A percentile compares a stretch with the other conserved stretches of the same genome.
Evolutionary conservation across 2,888 invertebrate species (phyloP).

Genomic region (Xanthia togata): DNA sequence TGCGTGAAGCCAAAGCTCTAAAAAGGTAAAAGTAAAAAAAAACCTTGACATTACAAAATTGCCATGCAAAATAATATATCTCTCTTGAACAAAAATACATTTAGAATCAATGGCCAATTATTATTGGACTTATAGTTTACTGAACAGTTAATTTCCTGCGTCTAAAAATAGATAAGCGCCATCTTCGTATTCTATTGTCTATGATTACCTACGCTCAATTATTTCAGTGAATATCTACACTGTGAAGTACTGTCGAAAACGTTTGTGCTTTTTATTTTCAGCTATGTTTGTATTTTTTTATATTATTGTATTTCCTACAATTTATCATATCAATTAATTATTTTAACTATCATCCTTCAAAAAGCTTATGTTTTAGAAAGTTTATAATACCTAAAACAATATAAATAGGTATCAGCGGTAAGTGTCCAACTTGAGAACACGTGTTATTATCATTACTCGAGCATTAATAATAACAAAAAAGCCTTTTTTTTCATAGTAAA

Average conservation of each 20-base stretch:
- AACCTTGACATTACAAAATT: background rate
- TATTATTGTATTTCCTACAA: background rate
- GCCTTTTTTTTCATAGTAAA: no score
- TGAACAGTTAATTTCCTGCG: slow-evolving; percentile 50
- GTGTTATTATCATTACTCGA: background rate
- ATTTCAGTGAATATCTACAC: slow-evolving; percentile 17
- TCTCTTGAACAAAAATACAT: background rate
- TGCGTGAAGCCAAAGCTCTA: background rate
- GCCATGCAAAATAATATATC: no score
- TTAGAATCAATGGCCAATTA: slow-evolving; percentile 23
- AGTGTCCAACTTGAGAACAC: background rate
- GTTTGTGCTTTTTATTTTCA: slow-evolving; percentile 6
- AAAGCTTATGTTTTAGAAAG: background rate
- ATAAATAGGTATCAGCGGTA: background rate
- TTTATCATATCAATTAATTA: background rate
- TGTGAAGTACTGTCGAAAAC: background rate
- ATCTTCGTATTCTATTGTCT: slow-evolving; percentile 68
- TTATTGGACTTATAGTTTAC: slow-evolving; percentile 21
- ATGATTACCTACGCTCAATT: slow-evolving; percentile 57
- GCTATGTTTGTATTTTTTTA: background rate
- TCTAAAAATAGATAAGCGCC: slow-evolving; percentile 64
- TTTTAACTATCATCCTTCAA: background rate
- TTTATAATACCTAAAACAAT: background rate
- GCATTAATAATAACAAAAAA: background rate
- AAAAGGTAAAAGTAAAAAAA: background rate